phyloP scores from a whole-genome alignment of 2,113 vertebrate species.

The Gymnogyps californianus region DNA sequence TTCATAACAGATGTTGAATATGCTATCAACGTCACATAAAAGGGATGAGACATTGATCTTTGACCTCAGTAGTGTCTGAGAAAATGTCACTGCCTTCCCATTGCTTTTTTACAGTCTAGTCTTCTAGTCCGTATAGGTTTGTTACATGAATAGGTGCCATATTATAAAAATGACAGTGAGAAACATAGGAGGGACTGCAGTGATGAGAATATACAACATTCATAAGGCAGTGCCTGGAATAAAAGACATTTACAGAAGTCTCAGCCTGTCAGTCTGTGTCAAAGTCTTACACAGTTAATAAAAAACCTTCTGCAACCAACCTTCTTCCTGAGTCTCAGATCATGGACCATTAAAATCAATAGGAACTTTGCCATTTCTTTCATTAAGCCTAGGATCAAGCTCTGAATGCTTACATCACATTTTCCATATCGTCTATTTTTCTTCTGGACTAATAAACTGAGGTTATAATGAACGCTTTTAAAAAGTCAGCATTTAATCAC shows the following conservation, averaged over 20 bases:
- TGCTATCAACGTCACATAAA: neutral
- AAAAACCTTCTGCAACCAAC: neutral
- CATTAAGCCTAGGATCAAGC: neutral
- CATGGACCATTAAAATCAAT: neutral
- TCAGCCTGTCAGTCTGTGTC: neutral
- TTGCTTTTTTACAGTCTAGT: neutral
- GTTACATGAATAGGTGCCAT: neutral
- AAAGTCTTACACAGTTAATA: neutral
- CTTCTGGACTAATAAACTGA: neutral
- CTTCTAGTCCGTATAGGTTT: neutral
- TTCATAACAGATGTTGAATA: conserved; percentile 13
- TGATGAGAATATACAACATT: neutral
- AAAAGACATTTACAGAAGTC: neutral
- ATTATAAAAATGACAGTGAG: neutral
- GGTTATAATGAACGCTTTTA: neutral
- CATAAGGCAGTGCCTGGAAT: neutral
- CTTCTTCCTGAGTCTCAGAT: neutral
- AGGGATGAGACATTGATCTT: neutral
- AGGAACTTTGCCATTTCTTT: neutral
- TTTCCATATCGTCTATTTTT: neutral
- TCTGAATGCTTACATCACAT: neutral
- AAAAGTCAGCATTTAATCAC: neutral
- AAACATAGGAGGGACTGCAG: neutral
- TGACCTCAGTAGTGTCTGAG: neutral
- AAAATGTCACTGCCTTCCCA: conserved; percentile 12